Evolutionary conservation across 2,888 invertebrate species (phyloP).

Genomic region (Drosophila algonquin): DNA sequence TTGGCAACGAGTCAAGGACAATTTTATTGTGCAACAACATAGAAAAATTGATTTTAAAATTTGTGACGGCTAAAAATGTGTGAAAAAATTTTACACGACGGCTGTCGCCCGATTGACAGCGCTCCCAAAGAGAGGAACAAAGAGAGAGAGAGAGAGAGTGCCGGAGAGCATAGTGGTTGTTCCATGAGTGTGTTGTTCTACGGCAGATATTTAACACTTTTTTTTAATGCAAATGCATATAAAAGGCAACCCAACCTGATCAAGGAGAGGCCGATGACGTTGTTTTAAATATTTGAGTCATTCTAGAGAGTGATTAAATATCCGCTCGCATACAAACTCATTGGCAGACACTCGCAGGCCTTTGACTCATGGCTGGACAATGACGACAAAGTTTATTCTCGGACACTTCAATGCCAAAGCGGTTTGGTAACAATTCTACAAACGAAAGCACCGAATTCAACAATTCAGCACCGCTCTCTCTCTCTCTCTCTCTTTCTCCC

Average conservation of each 20-base stretch:
- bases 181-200: constrained; percentile 42
- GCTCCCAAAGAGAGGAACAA: constrained; percentile 13
- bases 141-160: constrained; percentile 36
- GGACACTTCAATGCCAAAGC: constrained; percentile 21
- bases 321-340: constrained; percentile 17
- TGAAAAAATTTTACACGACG: constrained; percentile 67
- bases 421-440: constrained; percentile 8
- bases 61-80: constrained; percentile 52
- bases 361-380: constrained; percentile 38
- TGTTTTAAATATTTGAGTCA: constrained; percentile 33
- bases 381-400: constrained; percentile 8
- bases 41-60: constrained; percentile 52
- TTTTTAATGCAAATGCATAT: constrained; percentile 19
- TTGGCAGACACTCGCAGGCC: background rate
- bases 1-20: constrained; percentile 41
- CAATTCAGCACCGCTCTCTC: constrained; percentile 10
- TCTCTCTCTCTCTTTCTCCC: background rate
- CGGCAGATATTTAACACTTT: constrained; percentile 40
- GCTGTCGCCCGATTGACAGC: constrained; percentile 59
- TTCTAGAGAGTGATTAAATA: constrained; percentile 40
- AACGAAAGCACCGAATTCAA: background rate
- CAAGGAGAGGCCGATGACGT: constrained; percentile 41
- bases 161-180: constrained; percentile 55
- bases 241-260: constrained; percentile 29
- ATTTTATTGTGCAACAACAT: constrained; percentile 52